These are phyloP conservation scores for Crematogaster levior DNA, from an alignment of 2,888 invertebrate species.

Conservation along the genomic window DNA sequence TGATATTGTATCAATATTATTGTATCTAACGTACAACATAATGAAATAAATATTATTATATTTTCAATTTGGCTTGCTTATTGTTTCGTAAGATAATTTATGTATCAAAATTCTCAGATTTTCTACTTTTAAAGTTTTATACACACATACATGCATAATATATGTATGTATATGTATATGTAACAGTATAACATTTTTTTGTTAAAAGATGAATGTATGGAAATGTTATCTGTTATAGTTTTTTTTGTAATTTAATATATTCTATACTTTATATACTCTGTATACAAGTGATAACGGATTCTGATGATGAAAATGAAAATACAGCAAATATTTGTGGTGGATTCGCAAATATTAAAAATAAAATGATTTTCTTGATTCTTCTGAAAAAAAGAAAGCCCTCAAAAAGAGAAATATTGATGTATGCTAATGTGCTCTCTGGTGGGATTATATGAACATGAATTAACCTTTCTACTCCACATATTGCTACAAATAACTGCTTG, in stretches of 20 bases:
- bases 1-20: slow-evolving; percentile 84
- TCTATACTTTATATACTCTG: slow-evolving; percentile 20
- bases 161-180: background rate
- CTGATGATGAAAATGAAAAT: slow-evolving; percentile 9
- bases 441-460: slow-evolving; percentile 25
- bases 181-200: background rate
- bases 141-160: background rate
- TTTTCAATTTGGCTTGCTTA: slow-evolving; percentile 80
- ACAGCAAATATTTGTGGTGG: slow-evolving; percentile 11
- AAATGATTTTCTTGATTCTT: slow-evolving; percentile 20
- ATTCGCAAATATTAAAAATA: slow-evolving; percentile 15
- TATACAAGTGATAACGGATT: background rate
- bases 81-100: slow-evolving; percentile 58
- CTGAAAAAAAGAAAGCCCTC: background rate
- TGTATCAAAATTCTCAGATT: slow-evolving; percentile 52
- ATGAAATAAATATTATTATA: slow-evolving; percentile 84
- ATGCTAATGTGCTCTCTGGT: background rate
- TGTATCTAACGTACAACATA: slow-evolving; percentile 83
- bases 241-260: slow-evolving; percentile 16
- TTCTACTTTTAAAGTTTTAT: background rate
- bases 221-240: background rate
- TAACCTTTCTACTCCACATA: slow-evolving; percentile 49
- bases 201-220: background rate
- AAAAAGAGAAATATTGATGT: background rate
- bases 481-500: slow-evolving; percentile 57